Conservation (phyloP, 2,113 vertebrate genomes). For the Psammodynastes pulverulentus region DNA sequence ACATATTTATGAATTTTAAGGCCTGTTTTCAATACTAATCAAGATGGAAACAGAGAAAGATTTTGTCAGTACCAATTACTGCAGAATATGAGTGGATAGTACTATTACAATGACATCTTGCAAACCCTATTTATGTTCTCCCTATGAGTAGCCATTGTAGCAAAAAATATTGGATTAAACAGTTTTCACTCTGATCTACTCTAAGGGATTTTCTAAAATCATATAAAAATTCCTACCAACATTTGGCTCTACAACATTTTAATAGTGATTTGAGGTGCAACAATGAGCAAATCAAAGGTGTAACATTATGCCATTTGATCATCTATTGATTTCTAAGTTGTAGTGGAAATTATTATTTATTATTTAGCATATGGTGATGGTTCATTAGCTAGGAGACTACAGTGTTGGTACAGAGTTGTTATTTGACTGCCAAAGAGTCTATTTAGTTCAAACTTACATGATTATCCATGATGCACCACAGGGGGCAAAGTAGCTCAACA, state of each 20-base stretch:
- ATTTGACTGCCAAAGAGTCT: background rate
- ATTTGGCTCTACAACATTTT: background rate
- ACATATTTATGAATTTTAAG: background rate
- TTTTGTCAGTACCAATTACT: background rate
- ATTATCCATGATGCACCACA: background rate
- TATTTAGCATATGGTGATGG: no score
- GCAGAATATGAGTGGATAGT: background rate
- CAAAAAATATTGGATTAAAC: background rate
- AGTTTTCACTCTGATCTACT: background rate
- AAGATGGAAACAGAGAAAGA: background rate
- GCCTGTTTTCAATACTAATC: background rate
- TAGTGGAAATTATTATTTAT: background rate
- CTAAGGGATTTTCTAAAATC: background rate
- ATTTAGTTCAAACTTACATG: background rate
- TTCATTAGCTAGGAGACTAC: no score
- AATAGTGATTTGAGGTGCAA: background rate
- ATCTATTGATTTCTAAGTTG: background rate
- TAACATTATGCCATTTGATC: background rate
- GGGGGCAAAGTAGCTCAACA: background rate
- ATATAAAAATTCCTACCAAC: background rate
- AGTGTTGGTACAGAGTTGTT: background rate
- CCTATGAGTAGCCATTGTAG: background rate
- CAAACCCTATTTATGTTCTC: background rate
- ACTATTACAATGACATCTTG: background rate
- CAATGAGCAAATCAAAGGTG: background rate